Base-by-base conservation (phyloP, 2,113 vertebrate species). In the Oryzias curvinotus region DNA sequence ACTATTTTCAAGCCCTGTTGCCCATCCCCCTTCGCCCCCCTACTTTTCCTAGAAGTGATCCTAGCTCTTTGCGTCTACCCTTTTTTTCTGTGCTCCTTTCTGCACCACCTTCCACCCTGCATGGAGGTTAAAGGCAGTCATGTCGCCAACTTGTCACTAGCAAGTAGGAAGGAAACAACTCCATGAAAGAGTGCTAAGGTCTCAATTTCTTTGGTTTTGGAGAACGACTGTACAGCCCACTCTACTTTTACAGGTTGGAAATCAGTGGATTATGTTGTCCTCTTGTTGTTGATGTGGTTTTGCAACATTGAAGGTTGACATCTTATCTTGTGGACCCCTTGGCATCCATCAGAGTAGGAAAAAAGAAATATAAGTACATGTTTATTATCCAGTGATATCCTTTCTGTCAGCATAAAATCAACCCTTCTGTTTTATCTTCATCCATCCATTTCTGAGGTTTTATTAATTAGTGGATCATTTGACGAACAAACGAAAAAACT, bases 331-430 rank as follows among this genome's bases (percentile, higher is more conserved):
- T 25, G 68, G 74, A 77, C 78, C 75, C 52, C 42, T 7, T 5
- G 7, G 49, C 55, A 69, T 72, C 75, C 68, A 60, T 61, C 44
- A 59, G 70, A 65, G 65, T 68, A 45, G 73, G 47, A 52, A 51
- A 76, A 51, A 52, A 46, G 19, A 28, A 65, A 56, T 60, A 68
- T 49, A 52, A 44, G 83, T 84, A 81, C 86, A 79, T 76, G 71
- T 83, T 82, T 85, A 81, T 84, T 79, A 73, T 83, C 80, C 83
- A 63, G 68, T 87, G 80, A 54, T 74, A 56, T 71, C 60, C 53
- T 50, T 57, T 70, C 81, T 75, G 51, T 75, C 73, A 61, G 68
- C 66, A 63, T 78, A 58, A 69, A 86, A 68, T 78, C 75, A 81
- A 75, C 72, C 72, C 73, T 56, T 57, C 75, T 83, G 64, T 87